These are phyloP conservation scores for Ips typographus DNA, from an alignment of 1,140 invertebrate genomes.

Conservation along the genomic window DNA sequence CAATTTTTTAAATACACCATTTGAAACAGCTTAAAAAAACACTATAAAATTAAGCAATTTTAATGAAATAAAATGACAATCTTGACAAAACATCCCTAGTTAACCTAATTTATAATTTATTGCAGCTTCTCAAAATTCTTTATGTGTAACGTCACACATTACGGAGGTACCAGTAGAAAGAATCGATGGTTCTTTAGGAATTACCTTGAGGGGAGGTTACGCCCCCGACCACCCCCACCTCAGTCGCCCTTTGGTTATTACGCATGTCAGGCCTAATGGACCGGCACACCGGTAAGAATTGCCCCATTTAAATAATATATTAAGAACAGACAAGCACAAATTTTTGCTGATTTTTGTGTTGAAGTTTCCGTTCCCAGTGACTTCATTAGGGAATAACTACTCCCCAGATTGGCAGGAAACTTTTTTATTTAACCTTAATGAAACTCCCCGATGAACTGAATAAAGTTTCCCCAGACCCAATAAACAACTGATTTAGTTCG, in stretches of 20 bases:
- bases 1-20: background rate
- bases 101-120: slow-evolving; percentile 18
- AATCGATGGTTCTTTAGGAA: slow-evolving; percentile 82
- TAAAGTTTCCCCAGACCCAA: background rate
- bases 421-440: slow-evolving; percentile 2
- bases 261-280: slow-evolving; percentile 83
- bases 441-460: background rate
- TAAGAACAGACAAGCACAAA: background rate
- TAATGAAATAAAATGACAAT: too few relatives aligned
- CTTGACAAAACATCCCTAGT: background rate
- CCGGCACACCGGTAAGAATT: slow-evolving; percentile 74
- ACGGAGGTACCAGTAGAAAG: slow-evolving; percentile 77
- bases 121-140: slow-evolving; percentile 62
- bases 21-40: background rate
- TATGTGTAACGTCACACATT: slow-evolving; percentile 71
- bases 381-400: background rate
- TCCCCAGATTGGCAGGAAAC: background rate
- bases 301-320: background rate
- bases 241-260: slow-evolving; percentile 77
- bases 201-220: slow-evolving; percentile 82
- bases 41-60: too few relatives aligned
- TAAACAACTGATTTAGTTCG: background rate
- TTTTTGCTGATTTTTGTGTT: background rate
- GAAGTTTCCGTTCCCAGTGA: background rate
- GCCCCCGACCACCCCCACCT: slow-evolving; percentile 56